Evolutionary conservation across 2,888 invertebrate genomes (phyloP).

Genomic region (Andrena minutula): DNA sequence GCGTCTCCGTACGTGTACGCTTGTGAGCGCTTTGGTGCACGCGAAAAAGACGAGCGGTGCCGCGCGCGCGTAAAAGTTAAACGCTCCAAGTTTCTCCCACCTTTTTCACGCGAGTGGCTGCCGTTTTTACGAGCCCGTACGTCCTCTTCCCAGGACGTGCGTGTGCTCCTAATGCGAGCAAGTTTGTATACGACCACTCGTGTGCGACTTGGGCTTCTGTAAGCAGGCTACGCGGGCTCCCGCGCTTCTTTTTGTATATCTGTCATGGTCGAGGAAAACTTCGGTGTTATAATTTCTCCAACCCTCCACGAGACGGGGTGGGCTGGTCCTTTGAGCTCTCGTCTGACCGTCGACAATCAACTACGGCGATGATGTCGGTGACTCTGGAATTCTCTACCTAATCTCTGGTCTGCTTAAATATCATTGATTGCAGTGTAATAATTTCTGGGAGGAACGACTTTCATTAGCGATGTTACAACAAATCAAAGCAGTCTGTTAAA

Average conservation of each 20-base stretch:
- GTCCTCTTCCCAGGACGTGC: slow-evolving; percentile 55
- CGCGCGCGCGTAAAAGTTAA: slow-evolving; percentile 66
- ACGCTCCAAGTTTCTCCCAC: slow-evolving; percentile 55
- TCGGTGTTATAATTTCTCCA: slow-evolving; percentile 67
- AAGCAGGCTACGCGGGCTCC: background rate
- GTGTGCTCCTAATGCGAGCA: slow-evolving; percentile 51
- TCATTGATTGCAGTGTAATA: background rate
- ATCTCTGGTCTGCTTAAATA: background rate
- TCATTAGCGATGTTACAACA: no score
- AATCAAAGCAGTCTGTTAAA: no score
- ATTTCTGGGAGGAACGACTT: no score
- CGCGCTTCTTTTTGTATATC: slow-evolving; percentile 57
- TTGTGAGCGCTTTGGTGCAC: background rate
- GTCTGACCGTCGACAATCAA: background rate
- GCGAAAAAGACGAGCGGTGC: slow-evolving; percentile 10
- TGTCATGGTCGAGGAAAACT: slow-evolving; percentile 64
- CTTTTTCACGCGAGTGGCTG: slow-evolving; percentile 22
- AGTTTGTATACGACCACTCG: slow-evolving; percentile 40
- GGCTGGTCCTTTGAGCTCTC: background rate
- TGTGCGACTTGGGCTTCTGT: slow-evolving; percentile 31
- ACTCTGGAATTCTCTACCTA: background rate
- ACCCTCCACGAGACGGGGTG: background rate
- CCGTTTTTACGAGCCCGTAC: slow-evolving; percentile 59
- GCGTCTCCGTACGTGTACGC: slow-evolving; percentile 3
- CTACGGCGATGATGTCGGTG: background rate